Conservation (phyloP, 2,113 vertebrate genomes). For the Mustelus asterias region DNA sequence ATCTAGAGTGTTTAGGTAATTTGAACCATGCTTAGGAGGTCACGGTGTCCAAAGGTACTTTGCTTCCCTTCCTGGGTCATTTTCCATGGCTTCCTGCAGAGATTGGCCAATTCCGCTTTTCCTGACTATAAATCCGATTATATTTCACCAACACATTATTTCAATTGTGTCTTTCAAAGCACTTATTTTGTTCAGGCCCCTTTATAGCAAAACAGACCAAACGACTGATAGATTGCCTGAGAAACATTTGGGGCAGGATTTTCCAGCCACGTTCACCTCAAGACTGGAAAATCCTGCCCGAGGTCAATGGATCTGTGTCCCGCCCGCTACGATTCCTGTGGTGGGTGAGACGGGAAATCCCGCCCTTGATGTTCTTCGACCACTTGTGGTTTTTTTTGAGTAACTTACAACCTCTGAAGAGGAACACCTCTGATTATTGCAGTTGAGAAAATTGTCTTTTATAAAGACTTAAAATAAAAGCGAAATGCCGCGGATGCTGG, state of each 20-base stretch:
- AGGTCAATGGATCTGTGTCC: too few species aligned
- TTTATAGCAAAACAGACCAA: background rate
- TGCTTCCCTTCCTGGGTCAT: background rate
- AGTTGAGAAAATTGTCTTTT: background rate
- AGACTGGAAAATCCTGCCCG: too few species aligned
- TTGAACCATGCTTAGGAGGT: background rate
- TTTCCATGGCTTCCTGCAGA: background rate
- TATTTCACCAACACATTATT: background rate
- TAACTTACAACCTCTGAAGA: background rate
- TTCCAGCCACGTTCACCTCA: too few species aligned
- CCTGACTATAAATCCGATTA: background rate
- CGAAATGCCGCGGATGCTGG: too few species aligned
- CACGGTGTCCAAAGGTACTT: background rate
- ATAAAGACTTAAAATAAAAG: background rate
- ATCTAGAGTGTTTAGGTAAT: background rate
- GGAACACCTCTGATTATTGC: background rate
- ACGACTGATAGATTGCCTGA: background rate
- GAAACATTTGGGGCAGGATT: background rate
- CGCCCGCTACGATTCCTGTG: too few species aligned
- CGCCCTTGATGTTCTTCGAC: background rate
- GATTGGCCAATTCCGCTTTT: background rate
- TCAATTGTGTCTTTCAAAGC: background rate
- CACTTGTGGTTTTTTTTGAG: background rate
- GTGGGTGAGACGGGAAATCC: too few species aligned
- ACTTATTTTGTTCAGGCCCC: background rate